Conservation (phyloP, 2,888 invertebrate genomes). For the Xestia xanthographa region DNA sequence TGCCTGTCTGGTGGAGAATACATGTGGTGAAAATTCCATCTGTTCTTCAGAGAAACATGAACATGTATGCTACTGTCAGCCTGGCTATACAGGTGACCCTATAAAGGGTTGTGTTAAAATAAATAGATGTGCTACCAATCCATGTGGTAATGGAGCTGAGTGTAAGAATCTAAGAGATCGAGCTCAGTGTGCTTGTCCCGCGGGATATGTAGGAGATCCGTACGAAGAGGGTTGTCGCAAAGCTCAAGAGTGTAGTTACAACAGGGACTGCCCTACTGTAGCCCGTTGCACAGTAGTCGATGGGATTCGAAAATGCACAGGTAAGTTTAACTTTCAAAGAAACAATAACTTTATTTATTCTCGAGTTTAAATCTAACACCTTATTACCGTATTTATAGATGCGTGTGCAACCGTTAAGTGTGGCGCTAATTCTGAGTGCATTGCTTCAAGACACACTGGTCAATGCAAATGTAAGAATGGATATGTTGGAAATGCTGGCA, state of each 20-base stretch:
- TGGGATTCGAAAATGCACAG: slow-evolving; percentile 95
- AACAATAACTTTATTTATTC: background rate
- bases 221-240: slow-evolving; percentile 95
- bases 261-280: slow-evolving; percentile 95
- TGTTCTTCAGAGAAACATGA: slow-evolving; percentile 96
- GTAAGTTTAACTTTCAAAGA: slow-evolving; percentile 71
- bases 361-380: background rate
- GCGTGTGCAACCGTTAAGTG: slow-evolving; percentile 95
- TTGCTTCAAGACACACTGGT: slow-evolving; percentile 93
- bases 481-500: slow-evolving; percentile 94
- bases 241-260: slow-evolving; percentile 95
- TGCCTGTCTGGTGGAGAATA: slow-evolving; percentile 95
- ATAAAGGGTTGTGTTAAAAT: slow-evolving; percentile 93
- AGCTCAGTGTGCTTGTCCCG: slow-evolving; percentile 95
- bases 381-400: slow-evolving; percentile 83
- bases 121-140: slow-evolving; percentile 94
- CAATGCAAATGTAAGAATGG: slow-evolving; percentile 95
- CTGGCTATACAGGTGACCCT: slow-evolving; percentile 96
- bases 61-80: slow-evolving; percentile 95
- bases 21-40: slow-evolving; percentile 95
- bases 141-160: slow-evolving; percentile 95
- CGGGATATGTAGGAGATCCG: slow-evolving; percentile 95
- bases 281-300: slow-evolving; percentile 94
- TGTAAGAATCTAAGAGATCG: slow-evolving; percentile 95
- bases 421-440: slow-evolving; percentile 96